Base-by-base conservation (phyloP, 2,113 vertebrate species). In the Campylomormyrus numenius region DNA sequence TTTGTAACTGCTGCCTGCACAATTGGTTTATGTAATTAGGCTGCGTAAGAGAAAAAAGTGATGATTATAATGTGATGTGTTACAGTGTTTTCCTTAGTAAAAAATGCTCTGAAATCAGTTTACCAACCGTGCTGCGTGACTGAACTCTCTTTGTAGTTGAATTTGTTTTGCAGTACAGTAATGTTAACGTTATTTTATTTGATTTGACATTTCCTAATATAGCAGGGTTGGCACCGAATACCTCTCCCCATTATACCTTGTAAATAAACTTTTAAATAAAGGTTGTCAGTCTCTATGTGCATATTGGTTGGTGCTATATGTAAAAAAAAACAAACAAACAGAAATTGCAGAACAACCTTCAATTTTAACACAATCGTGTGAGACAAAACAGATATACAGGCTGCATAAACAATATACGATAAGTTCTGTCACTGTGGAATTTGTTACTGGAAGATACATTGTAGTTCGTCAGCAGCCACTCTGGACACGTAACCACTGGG, bases 11-110 rank as follows among this genome's bases (percentile, higher is more conserved):
- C 49, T 48, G 48, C 86, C 46, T 88, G 48, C 31, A 45, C 58
- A 56, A 46, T 77, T 49, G n/a, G 46, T 88, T 45, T 9, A 27
- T 42, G 42, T 56, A 77, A 88, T 88, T 90, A 90, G 45, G 66
- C 11, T 80, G 19, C 77, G 6, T 10, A 52, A 62, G 70, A 52
- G 31, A 42, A 19, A 35, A 42, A 80, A 42, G 4, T 42, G 3
- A 42, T 80, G 74, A 5, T 42, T 80, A 42, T 35, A 80, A 80
- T 80, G 35, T 80, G 4, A 39, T 35, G 70, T 35, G 35, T 19
- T 77, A 2, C 70, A 77, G 42, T 77, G 74, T 80, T 42, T 39
- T 80, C 74, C 31, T 39, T 39, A 39, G 17, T 39, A 77, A 77
- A 77, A 77, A 77, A 77, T 19, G 17, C 31, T 35, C 13, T 39